Base-by-base conservation (phyloP, 2,888 invertebrate species). In the Meteorus colon region DNA sequence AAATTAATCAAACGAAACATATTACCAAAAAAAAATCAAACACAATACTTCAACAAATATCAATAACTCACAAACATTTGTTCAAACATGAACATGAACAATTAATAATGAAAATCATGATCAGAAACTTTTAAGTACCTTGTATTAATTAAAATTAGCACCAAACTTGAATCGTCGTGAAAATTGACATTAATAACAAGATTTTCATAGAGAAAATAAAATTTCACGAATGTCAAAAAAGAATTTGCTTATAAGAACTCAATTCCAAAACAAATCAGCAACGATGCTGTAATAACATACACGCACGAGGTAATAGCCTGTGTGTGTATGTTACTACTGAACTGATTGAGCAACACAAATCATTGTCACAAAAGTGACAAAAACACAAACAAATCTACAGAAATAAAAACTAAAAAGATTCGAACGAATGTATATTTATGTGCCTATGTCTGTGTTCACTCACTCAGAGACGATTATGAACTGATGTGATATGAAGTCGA, bases 231-330 rank as follows among this genome's bases (percentile, higher is more conserved):
- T 55, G 19, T 4, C 55, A n/a, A 19, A n/a, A 1, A 24, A 19
- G 4, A 8, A 5, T 55, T 5, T 24, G 4, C 0, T 5, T 8
- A 19, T 6, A 1, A 55, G 24, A 48, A 16, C 3, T 4, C n/a
- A 48, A 55, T 55, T 55, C 19, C 19, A 55, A 55, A 55, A 55
- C 55, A 55, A 55, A 55, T 19, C 8, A 55, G 55, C 55, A 55
- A 55, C 8, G 55, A 55, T 55, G 19, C 55, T 8, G 19, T 55
- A 55, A 55, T 55, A 55, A 55, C 55, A 55, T 55, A 55, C 19
- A 19, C 16, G 3, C 45, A 45, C 48, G 16, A n/a, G 48, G n/a
- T n/a, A 2, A 48, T 16, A n/a, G n/a, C n/a, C 16, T 48, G n/a
- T 48, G n/a, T 48, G n/a, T 48, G 48, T 48, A 48, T 48, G 48